Conservation (phyloP, 2,113 vertebrate species). For the Hypanus sabinus region DNA sequence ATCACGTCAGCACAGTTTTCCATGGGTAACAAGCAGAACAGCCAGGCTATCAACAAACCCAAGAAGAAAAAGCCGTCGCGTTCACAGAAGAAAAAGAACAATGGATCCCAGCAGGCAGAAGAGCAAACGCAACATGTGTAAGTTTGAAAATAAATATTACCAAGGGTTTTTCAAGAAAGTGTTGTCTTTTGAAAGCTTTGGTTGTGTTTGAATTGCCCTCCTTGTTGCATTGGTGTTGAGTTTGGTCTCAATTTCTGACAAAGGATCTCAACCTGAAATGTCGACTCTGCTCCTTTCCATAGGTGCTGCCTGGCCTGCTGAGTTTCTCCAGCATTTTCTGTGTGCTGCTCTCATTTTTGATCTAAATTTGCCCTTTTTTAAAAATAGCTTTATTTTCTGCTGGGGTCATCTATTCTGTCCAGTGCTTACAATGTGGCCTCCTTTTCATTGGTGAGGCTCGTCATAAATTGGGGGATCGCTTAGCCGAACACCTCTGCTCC, state of each 20-base stretch:
- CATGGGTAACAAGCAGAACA: constrained; percentile 86
- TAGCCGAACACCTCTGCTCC: no score
- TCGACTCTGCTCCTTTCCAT: no score
- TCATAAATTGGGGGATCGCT: no score
- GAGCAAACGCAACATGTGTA: constrained; percentile 74
- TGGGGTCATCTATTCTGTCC: no score
- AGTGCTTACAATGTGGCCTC: no score
- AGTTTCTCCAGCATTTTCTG: no score
- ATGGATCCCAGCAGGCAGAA: constrained; percentile 68
- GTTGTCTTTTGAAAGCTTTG: constrained; percentile 14
- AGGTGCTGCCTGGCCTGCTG: no score
- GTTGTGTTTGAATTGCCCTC: neutral
- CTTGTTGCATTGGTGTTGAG: neutral
- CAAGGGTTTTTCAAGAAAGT: neutral
- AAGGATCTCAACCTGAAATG: no score
- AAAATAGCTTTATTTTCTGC: neutral
- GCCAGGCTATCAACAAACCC: constrained; percentile 73
- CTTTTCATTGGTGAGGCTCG: no score
- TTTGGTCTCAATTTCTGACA: neutral
- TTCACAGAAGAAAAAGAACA: constrained; percentile 82
- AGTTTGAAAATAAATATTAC: constrained; percentile 44
- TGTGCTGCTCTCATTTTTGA: neutral
- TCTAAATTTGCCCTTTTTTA: neutral
- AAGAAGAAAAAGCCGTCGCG: constrained; percentile 97
- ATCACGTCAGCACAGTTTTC: constrained; percentile 96